Conservation (phyloP, 1,140 invertebrate species). For the Aporrectodea caliginosa region DNA sequence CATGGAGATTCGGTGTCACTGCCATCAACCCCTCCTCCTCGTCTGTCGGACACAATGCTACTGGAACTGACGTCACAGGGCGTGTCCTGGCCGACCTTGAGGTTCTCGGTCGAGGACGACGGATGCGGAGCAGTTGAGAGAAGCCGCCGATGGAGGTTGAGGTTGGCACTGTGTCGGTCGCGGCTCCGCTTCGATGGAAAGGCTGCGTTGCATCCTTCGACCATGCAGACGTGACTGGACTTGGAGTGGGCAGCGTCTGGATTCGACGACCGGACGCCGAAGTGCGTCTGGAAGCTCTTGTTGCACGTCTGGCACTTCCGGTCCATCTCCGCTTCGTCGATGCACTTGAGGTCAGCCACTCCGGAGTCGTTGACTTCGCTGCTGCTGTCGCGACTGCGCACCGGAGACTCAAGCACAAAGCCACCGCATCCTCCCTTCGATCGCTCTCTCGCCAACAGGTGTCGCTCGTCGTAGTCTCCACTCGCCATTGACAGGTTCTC, state of each 20-base stretch:
- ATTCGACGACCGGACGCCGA: constrained; percentile 66
- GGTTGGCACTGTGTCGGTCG: constrained; percentile 86
- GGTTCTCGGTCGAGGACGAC: neutral
- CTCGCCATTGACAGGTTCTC: too few species aligned
- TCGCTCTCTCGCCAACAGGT: too few species aligned
- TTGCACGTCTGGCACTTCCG: constrained; percentile 83
- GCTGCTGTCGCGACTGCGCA: too few species aligned
- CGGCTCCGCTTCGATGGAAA: constrained; percentile 91
- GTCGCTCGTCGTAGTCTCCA: too few species aligned
- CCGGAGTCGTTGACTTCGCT: neutral
- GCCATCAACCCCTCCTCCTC: neutral
- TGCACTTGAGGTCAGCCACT: neutral
- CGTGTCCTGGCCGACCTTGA: neutral
- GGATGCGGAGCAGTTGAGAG: constrained; percentile 37
- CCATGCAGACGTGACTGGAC: constrained; percentile 90
- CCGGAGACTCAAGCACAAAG: too few species aligned
- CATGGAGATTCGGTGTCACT: neutral
- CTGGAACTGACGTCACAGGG: neutral
- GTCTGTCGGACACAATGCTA: neutral
- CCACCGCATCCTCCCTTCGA: too few species aligned
- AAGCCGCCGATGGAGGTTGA: constrained; percentile 71
- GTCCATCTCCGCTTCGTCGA: neutral
- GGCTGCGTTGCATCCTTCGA: constrained; percentile 91
- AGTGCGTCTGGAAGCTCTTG: constrained; percentile 90
- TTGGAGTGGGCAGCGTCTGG: constrained; percentile 95